Conservation (phyloP, 35 echinoderm and acorn worm species). For the Anneissia japonica region DNA sequence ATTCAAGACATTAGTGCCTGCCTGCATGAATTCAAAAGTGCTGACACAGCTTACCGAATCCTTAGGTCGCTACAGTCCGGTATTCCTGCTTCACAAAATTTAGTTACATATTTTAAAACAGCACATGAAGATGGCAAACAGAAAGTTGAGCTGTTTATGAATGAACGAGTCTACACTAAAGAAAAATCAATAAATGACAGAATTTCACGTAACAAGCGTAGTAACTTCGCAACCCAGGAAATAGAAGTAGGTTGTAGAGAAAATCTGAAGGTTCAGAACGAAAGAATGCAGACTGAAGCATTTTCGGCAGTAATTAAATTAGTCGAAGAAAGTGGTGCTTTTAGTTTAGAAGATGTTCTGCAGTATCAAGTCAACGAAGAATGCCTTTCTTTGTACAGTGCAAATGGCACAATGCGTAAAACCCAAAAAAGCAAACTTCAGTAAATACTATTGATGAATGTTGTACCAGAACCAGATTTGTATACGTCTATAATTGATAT, state of each 20-base stretch:
- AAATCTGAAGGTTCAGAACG: constrained; percentile 25
- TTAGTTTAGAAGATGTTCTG: constrained; percentile 37
- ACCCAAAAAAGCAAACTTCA: constrained; percentile 43
- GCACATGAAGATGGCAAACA: neutral
- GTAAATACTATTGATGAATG: constrained; percentile 14
- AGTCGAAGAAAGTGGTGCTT: constrained; percentile 24
- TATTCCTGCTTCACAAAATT: constrained; percentile 9
- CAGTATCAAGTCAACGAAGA: constrained; percentile 35
- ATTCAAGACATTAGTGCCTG: constrained; percentile 27
- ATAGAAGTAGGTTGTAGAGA: neutral
- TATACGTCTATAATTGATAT: constrained; percentile 50
- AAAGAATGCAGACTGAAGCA: constrained; percentile 34
- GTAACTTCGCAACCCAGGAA: constrained; percentile 31
- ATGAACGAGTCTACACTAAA: constrained; percentile 32
- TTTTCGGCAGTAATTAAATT: constrained; percentile 30
- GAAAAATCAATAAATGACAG: neutral
- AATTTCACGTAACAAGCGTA: constrained; percentile 24
- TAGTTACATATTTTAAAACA: neutral
- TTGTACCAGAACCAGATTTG: constrained; percentile 22
- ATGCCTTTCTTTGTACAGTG: constrained; percentile 38
- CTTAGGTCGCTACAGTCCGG: constrained; percentile 32
- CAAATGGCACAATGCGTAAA: constrained; percentile 39
- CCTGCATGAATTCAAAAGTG: constrained; percentile 26
- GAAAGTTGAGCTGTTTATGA: constrained; percentile 15
- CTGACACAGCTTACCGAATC: neutral